phyloP scores from a whole-genome alignment of 2,888 invertebrate species.

The Incurvaria masculella region DNA sequence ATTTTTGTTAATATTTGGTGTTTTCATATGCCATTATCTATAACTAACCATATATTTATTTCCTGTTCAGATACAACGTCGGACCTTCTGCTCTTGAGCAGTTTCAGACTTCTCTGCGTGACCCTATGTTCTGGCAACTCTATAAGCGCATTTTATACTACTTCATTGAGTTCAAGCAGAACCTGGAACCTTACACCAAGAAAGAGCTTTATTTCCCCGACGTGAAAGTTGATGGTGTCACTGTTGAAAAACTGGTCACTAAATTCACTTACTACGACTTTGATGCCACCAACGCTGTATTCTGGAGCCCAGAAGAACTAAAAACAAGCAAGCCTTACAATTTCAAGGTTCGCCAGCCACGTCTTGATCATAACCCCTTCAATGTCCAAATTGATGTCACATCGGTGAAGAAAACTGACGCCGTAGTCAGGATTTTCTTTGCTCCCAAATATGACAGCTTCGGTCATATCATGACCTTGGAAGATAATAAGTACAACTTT shows the following conservation, averaged over 20 bases:
- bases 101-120: slow-evolving; percentile 63
- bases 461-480: slow-evolving; percentile 46
- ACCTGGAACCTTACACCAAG: slow-evolving; percentile 55
- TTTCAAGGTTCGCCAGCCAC: slow-evolving; percentile 62
- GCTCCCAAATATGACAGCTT: slow-evolving; percentile 67
- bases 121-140: slow-evolving; percentile 68
- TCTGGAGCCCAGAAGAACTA: slow-evolving; percentile 27
- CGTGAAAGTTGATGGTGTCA: slow-evolving; percentile 58
- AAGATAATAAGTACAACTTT: slow-evolving; percentile 58
- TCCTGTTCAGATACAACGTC: slow-evolving; percentile 32
- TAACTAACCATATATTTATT: no score
- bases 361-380: slow-evolving; percentile 70
- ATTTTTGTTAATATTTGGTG: no score
- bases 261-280: slow-evolving; percentile 65
- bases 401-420: slow-evolving; percentile 56
- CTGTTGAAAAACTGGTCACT: slow-evolving; percentile 60
- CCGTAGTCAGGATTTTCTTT: slow-evolving; percentile 61
- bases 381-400: slow-evolving; percentile 56
- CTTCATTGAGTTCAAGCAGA: slow-evolving; percentile 59
- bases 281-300: slow-evolving; percentile 56
- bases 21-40: no score
- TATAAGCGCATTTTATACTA: slow-evolving; percentile 59
- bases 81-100: slow-evolving; percentile 61
- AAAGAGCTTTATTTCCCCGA: slow-evolving; percentile 57
- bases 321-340: slow-evolving; percentile 34